phyloP scores from a whole-genome alignment of 2,797 vertebrate genomes.

The Hephaestus fuliginosus region DNA sequence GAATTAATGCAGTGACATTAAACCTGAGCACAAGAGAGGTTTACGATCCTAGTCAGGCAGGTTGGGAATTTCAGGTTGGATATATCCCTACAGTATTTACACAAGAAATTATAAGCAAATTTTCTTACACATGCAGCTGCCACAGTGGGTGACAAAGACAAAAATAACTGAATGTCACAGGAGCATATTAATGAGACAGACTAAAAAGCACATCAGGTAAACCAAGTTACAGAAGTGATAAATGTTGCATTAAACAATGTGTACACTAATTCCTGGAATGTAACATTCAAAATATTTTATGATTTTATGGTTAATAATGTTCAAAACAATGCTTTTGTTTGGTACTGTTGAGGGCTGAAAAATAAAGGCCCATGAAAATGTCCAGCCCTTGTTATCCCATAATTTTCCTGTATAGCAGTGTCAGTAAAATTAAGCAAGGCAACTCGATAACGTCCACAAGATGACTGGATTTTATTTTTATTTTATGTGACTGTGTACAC shows the following conservation, averaged over 20 bases:
- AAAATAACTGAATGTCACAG: neutral
- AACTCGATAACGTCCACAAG: slow-evolving; percentile 37
- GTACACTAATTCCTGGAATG: neutral
- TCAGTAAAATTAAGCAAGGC: slow-evolving; percentile 21
- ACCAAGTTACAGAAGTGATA: neutral
- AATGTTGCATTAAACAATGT: neutral
- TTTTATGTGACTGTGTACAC: slow-evolving; percentile 32
- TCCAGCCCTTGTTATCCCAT: slow-evolving; percentile 23
- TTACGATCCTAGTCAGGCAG: slow-evolving; percentile 19
- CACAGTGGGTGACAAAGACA: neutral
- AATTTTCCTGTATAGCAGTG: slow-evolving; percentile 10
- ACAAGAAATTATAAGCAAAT: neutral
- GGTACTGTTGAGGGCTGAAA: slow-evolving; percentile 13
- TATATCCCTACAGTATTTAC: slow-evolving; percentile 24
- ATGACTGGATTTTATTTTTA: slow-evolving; percentile 49
- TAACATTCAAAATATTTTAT: slow-evolving; percentile 8
- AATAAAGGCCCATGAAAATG: slow-evolving; percentile 19
- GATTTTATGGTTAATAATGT: neutral
- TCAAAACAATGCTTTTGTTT: slow-evolving; percentile 1
- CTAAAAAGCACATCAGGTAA: neutral
- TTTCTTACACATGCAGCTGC: slow-evolving; percentile 11
- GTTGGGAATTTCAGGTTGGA: slow-evolving; percentile 35
- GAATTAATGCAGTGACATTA: slow-evolving; percentile 80
- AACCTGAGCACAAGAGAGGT: slow-evolving; percentile 53
- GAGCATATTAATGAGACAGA: neutral